phyloP scores from a whole-genome alignment of 2,113 vertebrate species.

The Microcebus griseorufus region DNA sequence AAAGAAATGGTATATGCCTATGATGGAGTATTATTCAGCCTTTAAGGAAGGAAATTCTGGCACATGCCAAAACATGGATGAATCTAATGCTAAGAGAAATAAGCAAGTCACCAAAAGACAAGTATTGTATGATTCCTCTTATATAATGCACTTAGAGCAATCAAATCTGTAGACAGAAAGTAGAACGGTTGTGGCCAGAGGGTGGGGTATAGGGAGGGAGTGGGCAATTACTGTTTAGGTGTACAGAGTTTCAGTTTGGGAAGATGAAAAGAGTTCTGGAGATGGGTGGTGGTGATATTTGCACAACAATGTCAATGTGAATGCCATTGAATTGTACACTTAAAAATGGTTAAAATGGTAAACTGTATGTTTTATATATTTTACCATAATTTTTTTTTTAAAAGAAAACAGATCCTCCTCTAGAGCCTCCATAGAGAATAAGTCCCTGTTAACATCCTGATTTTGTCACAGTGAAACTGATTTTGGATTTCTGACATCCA shows the following conservation, averaged over 20 bases:
- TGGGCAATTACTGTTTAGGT: too few relatives aligned
- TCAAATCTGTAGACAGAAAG: background rate
- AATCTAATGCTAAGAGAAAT: background rate
- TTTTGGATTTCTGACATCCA: background rate
- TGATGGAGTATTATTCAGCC: background rate
- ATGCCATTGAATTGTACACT: background rate
- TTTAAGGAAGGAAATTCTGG: background rate
- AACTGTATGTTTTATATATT: background rate
- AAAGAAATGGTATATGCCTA: background rate
- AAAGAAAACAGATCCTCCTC: background rate
- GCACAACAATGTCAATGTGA: background rate
- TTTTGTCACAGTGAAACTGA: background rate
- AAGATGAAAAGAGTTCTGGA: background rate
- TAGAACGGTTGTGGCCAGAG: background rate
- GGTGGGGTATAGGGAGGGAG: background rate
- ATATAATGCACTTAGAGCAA: background rate
- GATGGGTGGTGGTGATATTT: background rate
- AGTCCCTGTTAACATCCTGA: background rate
- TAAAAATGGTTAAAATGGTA: background rate
- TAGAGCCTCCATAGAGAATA: background rate
- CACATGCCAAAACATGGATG: background rate
- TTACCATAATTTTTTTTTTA: background rate
- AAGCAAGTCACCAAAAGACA: background rate
- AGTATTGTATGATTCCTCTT: background rate
- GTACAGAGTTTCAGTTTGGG: background rate